These are phyloP conservation scores for Pachymerium ferrugineum DNA, from an alignment of 2,888 invertebrate species.

Conservation along the genomic window DNA sequence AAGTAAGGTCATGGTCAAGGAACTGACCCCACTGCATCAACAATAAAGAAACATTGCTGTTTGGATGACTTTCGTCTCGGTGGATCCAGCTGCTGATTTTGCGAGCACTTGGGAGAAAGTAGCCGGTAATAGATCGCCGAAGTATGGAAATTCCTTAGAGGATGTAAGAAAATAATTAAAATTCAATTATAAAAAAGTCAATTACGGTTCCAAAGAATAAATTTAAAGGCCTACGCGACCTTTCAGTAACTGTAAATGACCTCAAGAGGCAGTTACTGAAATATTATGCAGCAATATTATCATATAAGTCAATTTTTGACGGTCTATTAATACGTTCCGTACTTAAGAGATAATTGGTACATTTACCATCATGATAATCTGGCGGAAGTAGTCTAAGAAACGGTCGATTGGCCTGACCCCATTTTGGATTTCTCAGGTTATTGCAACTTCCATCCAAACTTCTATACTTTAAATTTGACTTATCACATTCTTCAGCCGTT, in stretches of 20 bases:
- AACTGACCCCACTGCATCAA: slow-evolving; percentile 87
- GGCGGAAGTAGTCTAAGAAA: slow-evolving; percentile 74
- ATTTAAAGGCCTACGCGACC: too few relatives aligned
- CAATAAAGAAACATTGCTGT: slow-evolving; percentile 53
- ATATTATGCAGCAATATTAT: too few relatives aligned
- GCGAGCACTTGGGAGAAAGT: slow-evolving; percentile 65
- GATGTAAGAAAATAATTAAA: not conserved
- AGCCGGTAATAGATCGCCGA: slow-evolving; percentile 50
- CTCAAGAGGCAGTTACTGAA: too few relatives aligned
- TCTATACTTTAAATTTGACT: slow-evolving; percentile 56
- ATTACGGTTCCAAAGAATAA: too few relatives aligned
- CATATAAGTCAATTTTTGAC: too few relatives aligned
- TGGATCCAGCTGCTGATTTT: slow-evolving; percentile 66
- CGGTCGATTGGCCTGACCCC: slow-evolving; percentile 76
- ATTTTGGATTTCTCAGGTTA: slow-evolving; percentile 66
- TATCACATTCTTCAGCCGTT: not conserved
- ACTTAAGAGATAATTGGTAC: too few relatives aligned
- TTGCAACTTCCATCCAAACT: slow-evolving; percentile 87
- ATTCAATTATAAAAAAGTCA: not conserved
- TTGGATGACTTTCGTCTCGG: slow-evolving; percentile 58
- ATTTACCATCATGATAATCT: slow-evolving; percentile 68
- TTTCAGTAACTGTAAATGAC: too few relatives aligned
- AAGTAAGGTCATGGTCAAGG: slow-evolving; percentile 74
- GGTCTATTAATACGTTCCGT: too few relatives aligned
- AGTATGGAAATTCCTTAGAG: slow-evolving; percentile 42